Conservation (phyloP, 2,888 invertebrate species). For the Plebejus argus region DNA sequence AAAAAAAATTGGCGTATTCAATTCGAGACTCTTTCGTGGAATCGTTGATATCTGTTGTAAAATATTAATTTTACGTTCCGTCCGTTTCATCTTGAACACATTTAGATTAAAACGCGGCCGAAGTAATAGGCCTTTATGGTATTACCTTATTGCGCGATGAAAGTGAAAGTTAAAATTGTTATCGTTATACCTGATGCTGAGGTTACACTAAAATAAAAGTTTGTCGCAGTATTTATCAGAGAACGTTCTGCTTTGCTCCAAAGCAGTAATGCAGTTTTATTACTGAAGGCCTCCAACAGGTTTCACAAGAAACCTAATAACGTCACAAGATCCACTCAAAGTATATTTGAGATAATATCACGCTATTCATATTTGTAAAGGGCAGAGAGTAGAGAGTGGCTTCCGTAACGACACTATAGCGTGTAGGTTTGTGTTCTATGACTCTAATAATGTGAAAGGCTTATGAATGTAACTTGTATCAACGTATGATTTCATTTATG, state of each 20-base stretch:
- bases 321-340: background rate
- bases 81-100: background rate
- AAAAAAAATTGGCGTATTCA: background rate
- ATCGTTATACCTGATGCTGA: no score
- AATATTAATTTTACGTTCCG: background rate
- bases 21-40: background rate
- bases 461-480: background rate
- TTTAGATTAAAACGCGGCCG: background rate
- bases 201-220: no score
- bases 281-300: background rate
- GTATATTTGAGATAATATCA: slow-evolving; percentile 10
- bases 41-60: background rate
- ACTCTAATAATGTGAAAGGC: background rate
- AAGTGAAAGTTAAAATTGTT: no score
- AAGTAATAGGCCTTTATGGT: no score
- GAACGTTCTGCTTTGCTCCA: background rate
- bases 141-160: no score
- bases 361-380: background rate
- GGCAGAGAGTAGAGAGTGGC: background rate
- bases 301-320: background rate
- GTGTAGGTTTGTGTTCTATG: background rate
- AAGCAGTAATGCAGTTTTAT: background rate
- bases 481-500: background rate
- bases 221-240: background rate
- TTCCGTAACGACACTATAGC: background rate